These are phyloP conservation scores for Andinoacara biseriatus DNA, from an alignment of 2,113 vertebrate species.

Conservation along the genomic window DNA sequence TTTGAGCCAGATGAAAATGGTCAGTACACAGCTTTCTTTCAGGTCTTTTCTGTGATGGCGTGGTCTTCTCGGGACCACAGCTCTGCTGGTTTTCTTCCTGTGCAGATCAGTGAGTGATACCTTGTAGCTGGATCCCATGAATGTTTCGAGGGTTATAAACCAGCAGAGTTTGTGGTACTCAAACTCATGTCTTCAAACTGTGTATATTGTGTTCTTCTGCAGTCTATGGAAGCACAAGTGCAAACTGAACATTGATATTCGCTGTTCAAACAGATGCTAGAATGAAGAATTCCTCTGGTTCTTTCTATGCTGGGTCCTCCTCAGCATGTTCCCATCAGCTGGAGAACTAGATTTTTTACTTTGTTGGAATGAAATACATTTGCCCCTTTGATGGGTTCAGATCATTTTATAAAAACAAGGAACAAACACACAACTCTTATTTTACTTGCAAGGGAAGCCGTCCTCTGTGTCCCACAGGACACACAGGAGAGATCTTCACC, in stretches of 20 bases:
- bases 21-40: conserved; percentile 65
- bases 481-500: too few relatives aligned
- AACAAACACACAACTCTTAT: too few relatives aligned
- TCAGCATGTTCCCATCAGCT: neutral
- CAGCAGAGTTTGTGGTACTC: neutral
- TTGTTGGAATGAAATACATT: neutral
- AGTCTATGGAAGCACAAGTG: neutral
- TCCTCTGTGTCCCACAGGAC: too few relatives aligned
- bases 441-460: too few relatives aligned
- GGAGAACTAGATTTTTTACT: neutral
- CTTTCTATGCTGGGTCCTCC: neutral
- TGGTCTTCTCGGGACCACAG: neutral
- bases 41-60: neutral
- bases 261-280: neutral
- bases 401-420: too few relatives aligned
- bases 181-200: neutral
- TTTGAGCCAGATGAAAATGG: conserved; percentile 89
- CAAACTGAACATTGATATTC: neutral
- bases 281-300: neutral
- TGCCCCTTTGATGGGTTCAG: too few relatives aligned
- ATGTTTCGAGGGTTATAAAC: neutral
- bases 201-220: neutral
- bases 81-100: neutral
- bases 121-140: neutral
- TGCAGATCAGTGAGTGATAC: neutral